Evolutionary conservation across 2,888 invertebrate genomes (phyloP), one percentile per base, ranked within the genome.

Genomic region (Heliconius sara): DNA sequence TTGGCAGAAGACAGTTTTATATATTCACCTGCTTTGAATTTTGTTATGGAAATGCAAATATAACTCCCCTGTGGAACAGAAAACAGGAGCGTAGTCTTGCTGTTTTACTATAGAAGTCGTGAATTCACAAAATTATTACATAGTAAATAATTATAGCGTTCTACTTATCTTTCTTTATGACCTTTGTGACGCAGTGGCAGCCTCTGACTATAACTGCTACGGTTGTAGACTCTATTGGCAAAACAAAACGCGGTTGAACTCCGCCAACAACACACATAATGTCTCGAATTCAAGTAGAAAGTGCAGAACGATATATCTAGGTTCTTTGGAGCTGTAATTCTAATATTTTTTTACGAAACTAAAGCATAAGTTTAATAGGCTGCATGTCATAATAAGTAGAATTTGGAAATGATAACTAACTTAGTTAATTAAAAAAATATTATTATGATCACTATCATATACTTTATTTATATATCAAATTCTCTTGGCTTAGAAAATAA

Each of bases 1-100:
- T 77, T 57, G 79, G 82, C 78, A 74, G 80, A 67, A 76, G 67
- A 79, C 43, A 25, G 34, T 39, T 72, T 63, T 72, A 43, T 30
- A 52, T 34, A 57, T 76, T 25, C 65, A 75, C 75, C 75, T 75
- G 63, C 43, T 65, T 75, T 75, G 43, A 47, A 47, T 47, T 43
- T 27, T 47, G 47, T 60, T 34, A n/a, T 39, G 16, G 19, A 7
- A 34, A 73, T 19, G 4, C 3, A 47, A 52, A 71, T 47, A 10
- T 10, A 10, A 12, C n/a, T 4, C 7, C 25, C 16, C 3, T 16
- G 16, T 27, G 39, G 43, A 43, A 72, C 47, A 34, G 25, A 25
- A 60, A 60, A 52, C 52, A 3, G n/a, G 12, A 1, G 60, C 7
- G 12, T 12, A 10, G n/a, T 10, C 60, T n/a, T 12, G 25, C 13